Conservation (phyloP, 2,113 vertebrate species). For the Atractosteus spatula region DNA sequence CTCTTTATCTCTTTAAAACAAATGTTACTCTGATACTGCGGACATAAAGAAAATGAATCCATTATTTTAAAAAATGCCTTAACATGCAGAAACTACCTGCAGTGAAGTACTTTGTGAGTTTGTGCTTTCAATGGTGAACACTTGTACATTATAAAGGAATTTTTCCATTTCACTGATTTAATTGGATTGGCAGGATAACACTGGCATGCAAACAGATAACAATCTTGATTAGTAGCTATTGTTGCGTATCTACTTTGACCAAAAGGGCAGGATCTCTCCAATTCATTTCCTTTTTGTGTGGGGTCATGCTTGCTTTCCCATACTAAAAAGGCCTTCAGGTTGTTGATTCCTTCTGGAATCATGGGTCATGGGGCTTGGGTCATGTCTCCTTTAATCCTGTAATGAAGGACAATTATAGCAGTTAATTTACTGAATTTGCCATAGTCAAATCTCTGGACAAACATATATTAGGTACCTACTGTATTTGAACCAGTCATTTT, state of each 20-base stretch:
- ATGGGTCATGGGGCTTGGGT: neutral
- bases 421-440: neutral
- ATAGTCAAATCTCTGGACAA: too few relatives aligned
- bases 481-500: too few relatives aligned
- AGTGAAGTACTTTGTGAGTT: neutral
- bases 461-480: too few relatives aligned
- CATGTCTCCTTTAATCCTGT: neutral
- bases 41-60: neutral
- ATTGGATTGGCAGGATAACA: neutral
- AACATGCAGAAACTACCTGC: neutral
- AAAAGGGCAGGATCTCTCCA: conserved; percentile 6
- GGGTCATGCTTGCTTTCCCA: neutral
- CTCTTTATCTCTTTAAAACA: too few relatives aligned
- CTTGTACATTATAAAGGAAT: too few relatives aligned
- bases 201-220: conserved; percentile 24
- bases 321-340: neutral
- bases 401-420: neutral
- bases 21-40: too few relatives aligned
- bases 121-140: neutral
- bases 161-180: neutral
- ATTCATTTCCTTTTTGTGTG: conserved; percentile 19
- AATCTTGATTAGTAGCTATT: conserved; percentile 37
- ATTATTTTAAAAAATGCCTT: neutral
- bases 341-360: neutral
- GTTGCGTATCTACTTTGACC: conserved; percentile 31